Base-by-base conservation (phyloP, 1,140 invertebrate species). In the Lepidurus packardi region DNA sequence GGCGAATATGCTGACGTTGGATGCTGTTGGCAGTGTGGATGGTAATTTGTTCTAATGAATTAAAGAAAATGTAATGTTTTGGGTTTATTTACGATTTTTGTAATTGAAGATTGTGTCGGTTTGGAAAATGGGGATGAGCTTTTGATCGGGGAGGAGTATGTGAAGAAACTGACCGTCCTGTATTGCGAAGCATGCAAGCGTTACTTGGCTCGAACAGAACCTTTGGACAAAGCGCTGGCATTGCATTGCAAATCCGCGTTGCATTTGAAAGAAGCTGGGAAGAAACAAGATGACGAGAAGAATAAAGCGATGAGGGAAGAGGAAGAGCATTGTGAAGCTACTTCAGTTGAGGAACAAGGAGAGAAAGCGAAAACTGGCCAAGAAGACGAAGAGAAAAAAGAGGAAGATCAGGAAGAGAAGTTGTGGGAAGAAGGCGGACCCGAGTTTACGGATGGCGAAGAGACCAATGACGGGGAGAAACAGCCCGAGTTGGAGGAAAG, bases 11-110 rank as follows among this genome's bases (percentile, higher is more conserved):
- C 92, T 93, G 87, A 93, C 92, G 42, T 87, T 94, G 9, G 92
- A 93, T 85, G 93, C 92, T 24, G 91, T 93, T 24, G 92, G 92
- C n/a, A 91, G 92, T 85, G 91, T 92, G 24, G 92, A 93, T 86
- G 92, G 90, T 89, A 83, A 7, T 81, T 84, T 73, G 83, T 83
- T 43, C 24, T 43, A 76, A 2, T 76, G 73, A 76, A 74, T 13
- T 24, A 45, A 45, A 78, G 74, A 7, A 81, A 79, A 53, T 41
- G 1, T 7, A 47, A 47, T 78, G 77, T 53, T 25, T 42, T 65
- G 75, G 73, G 76, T 77, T 80, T 79, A 24, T 80, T 75, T 42
- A 79, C 25, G 34, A 34, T 34, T 34, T 73, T 11, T 7, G 80
- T 80, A 80, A 78, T 78, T 73, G 43, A 43, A 16, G 4, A 65